Base-by-base conservation (phyloP, 2,888 invertebrate species). In the Heliconius ethilla region DNA sequence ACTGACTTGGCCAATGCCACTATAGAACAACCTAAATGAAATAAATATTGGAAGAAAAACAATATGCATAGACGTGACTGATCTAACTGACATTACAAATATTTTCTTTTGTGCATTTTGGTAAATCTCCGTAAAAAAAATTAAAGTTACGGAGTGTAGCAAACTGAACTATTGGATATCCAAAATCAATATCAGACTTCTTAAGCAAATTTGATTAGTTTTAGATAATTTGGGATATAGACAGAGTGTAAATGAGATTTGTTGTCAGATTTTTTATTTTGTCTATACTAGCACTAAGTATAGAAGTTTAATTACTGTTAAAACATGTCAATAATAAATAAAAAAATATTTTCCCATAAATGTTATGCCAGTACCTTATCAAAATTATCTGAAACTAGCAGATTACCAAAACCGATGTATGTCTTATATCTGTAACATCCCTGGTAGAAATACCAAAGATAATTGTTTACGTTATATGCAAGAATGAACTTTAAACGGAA, bases 1-100 rank as follows among this genome's bases (percentile, higher is more conserved):
- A 97, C 97, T 59, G 98, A 99, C 90, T 95, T 99, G 80, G 97
- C 98, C 59, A 96, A 96, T 83, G 98, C 98, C 15, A 96, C 96
- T 7, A 96, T 98, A 87, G 97, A 98, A 84, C 96, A 95, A 84
- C 95, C 96, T 80, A 96, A 96, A 92, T 96, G 95, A 86, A 84
- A 79, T 76, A 80, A 76, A 72, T 74, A 70, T 73, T 76, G 77
- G 70, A 75, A 77, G 33, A 69, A 77, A 75, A 79, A 75, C 66
- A 72, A 82, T 72, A 62, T 81, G 74, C 78, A 69, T 75, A 77
- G 75, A 70, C 62, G 70, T 76, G 77, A 81, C 77, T 75, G 75
- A 79, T 74, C 63, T 40, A 40, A 40, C 3, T 63, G 74, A 72
- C 72, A 72, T 72, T 72, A 33, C n/a, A 29, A 70, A 51, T 10